phyloP scores from a whole-genome alignment of 2,888 invertebrate species.

The Cephus spinipes region DNA sequence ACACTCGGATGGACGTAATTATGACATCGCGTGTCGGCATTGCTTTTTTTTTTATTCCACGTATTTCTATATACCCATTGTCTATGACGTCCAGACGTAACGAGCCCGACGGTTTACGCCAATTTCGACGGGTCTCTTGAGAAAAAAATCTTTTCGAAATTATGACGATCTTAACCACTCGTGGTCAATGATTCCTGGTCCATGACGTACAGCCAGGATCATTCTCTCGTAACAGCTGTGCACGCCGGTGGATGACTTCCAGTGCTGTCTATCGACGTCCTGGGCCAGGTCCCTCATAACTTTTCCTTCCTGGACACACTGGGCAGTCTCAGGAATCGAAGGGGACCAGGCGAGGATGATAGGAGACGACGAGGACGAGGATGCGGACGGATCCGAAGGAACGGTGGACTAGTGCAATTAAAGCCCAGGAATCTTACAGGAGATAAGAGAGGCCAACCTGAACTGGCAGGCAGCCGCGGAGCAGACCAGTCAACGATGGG shows the following conservation, averaged over 20 bases:
- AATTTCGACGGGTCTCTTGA: background rate
- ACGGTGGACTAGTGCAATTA: constrained; percentile 51
- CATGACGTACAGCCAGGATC: background rate
- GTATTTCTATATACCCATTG: background rate
- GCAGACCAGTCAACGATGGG: no score
- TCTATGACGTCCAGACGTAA: background rate
- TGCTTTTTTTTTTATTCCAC: background rate
- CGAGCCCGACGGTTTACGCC: background rate
- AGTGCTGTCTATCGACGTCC: background rate
- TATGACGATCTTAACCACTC: background rate
- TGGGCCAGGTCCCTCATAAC: background rate
- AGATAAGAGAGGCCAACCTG: constrained; percentile 36
- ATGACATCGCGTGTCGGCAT: background rate
- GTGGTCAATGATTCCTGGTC: background rate
- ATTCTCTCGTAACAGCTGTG: background rate
- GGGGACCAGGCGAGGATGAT: background rate
- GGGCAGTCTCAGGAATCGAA: no score
- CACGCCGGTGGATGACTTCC: background rate
- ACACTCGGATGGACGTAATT: background rate
- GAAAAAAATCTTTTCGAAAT: background rate
- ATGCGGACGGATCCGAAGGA: background rate
- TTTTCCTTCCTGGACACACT: background rate
- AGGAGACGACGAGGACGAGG: constrained; percentile 21
- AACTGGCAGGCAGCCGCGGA: no score
- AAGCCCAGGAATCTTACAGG: constrained; percentile 46